Evolutionary conservation across 1,140 invertebrate genomes (phyloP), one percentile per base, ranked within the genome.

Genomic region (Cydia splendana): DNA sequence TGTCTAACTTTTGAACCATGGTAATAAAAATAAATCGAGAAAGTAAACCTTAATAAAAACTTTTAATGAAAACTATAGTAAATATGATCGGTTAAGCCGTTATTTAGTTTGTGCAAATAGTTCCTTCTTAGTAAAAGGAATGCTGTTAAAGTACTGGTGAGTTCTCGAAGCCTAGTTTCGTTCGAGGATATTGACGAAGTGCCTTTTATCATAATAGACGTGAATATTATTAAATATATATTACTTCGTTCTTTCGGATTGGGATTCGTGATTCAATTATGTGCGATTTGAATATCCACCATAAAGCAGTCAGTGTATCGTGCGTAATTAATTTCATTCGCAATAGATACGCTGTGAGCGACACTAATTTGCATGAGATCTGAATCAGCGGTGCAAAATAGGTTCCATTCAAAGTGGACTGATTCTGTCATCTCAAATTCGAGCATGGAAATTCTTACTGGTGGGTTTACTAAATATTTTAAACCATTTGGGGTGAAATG

Each of bases 331-430:
- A 71, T 71, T 71, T 71, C 67, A 71, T 9, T 71, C 34, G 30
- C 34, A 42, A 71, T 71, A 71, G 67, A 71, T 71, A 71, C 38
- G 34, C 34, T 42, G 67, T 71, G 67, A 71, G 67, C 9, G 67
- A 71, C 67, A 42, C 67, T 71, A 38, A 71, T 71, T 71, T 71
- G 67, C 67, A 71, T 71, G 67, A 71, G 34, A 71, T 71, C 34
- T 45, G 67, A 45, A 71, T 71, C 67, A 20, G 38, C 67, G 30
- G 34, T 42, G n/a, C 30, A 24, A 71, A 71, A 71, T 71, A 71
- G 67, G 67, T n/a, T 38, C 24, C 67, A 38, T 71, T 71, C 12
- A 42, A 71, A 71, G 67, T 42, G 34, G 34, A 34, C 34, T 18
- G 67, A 45, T 42, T 69, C 65, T 38, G 65, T 69, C 65, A 69